Evolutionary conservation across 2,797 vertebrate genomes (phyloP).

Genomic region (Mergus octosetaceus): DNA sequence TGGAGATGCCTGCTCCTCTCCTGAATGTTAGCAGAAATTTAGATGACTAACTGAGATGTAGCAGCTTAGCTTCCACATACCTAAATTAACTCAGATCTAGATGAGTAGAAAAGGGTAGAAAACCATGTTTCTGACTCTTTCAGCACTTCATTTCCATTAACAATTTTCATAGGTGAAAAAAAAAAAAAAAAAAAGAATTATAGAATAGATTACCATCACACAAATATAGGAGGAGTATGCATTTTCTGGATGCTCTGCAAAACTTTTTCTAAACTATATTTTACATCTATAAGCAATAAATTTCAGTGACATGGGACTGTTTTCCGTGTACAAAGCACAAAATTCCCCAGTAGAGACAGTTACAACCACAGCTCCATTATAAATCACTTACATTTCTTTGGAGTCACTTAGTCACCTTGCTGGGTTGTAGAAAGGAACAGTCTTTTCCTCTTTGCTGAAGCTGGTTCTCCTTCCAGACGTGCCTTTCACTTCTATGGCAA

Average conservation of each 20-base stretch:
- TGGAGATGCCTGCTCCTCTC: not conserved
- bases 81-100: not conserved
- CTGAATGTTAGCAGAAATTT: not conserved
- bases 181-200: not conserved
- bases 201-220: not conserved
- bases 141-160: not conserved
- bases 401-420: conserved; percentile 30
- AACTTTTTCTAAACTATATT: not conserved
- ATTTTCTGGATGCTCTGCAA: not conserved
- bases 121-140: not conserved
- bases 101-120: not conserved
- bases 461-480: conserved; percentile 38
- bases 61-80: not conserved
- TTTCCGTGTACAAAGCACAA: not conserved
- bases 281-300: not conserved
- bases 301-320: not conserved
- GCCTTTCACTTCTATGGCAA: conserved; percentile 43
- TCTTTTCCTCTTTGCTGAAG: conserved; percentile 37
- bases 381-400: conserved; percentile 74
- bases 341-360: not conserved
- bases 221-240: not conserved
- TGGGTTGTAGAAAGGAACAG: not conserved
- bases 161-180: not conserved
- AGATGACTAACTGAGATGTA: not conserved
- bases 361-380: not conserved